phyloP scores from a whole-genome alignment of 30 jellyfish, hydroid and myxozoan species.

The Hydractinia symbiolongicarpus region DNA sequence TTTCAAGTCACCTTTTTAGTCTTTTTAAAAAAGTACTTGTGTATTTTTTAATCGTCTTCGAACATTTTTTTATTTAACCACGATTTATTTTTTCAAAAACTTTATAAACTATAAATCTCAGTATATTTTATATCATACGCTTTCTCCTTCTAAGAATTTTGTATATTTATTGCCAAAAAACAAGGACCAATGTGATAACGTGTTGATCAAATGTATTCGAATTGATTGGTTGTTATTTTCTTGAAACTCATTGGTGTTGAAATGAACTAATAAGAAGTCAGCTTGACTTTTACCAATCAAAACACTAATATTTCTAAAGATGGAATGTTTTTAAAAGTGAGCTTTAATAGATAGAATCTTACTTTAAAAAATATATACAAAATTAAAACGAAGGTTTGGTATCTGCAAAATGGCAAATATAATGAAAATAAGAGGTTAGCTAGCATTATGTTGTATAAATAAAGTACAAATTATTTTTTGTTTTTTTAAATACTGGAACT shows the following conservation, averaged over 20 bases:
- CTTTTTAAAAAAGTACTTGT: background rate
- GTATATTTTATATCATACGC: too few species aligned
- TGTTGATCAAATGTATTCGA: background rate
- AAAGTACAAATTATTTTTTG: too few species aligned
- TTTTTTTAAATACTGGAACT: too few species aligned
- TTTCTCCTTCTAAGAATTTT: background rate
- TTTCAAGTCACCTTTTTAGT: background rate
- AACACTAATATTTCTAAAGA: background rate
- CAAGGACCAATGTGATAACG: constrained; percentile 9
- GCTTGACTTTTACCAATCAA: constrained; percentile 19
- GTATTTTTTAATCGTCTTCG: too few species aligned
- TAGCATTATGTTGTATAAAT: too few species aligned
- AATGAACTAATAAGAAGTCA: constrained; percentile 20
- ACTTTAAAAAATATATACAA: too few species aligned
- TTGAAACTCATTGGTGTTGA: constrained; percentile 25
- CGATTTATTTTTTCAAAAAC: too few species aligned
- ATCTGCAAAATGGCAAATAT: too few species aligned
- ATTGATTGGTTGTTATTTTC: constrained; percentile 25
- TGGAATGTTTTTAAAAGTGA: background rate
- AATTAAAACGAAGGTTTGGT: too few species aligned
- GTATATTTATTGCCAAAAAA: background rate
- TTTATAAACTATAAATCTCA: too few species aligned
- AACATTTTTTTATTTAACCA: too few species aligned
- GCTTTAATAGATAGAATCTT: background rate
- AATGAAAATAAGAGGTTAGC: too few species aligned